Evolutionary conservation across 2,113 vertebrate species (phyloP), one percentile per base, ranked within the genome.

Genomic region (Chiloscyllium plagiosum): DNA sequence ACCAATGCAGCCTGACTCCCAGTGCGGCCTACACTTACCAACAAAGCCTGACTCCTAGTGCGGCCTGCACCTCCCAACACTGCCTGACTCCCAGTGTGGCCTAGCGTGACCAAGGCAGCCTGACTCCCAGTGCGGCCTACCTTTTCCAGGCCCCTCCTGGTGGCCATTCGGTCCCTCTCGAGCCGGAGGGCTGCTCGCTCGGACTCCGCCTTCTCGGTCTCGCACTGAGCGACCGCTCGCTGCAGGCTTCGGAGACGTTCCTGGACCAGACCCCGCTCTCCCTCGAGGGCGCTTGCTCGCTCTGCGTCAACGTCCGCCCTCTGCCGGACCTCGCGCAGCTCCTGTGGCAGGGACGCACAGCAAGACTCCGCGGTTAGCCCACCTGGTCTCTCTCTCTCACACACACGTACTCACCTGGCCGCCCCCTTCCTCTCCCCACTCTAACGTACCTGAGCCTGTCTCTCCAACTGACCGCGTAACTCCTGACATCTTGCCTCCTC

Each of bases 101-200:
- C 76, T 80, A 80, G 33, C 7, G 0, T 15, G 5, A 0, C 10
- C 76, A 80, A 10, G 5, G 1, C 24, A 72, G 29, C 70, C 26
- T 76, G 6, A 29, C 26, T 29, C 70, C 24, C 70, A 10, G 70
- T 76, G 26, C 47, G 10, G 26, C 92, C 56, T 42, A 94, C 92
- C 92, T 94, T 94, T 29, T 94, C 92, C 12, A 94, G 12, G 89
- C n/a, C 89, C 89, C 89, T 92, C 89, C 8, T 47, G 4, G 33
- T 22, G 1, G 89, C 89, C 29, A n/a, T 13, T 0, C 61, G 47
- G 89, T 92, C 89, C 89, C 61, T 56, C 56, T 94, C 15, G 26
- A 50, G 13, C 15, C 20, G 50, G 29, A n/a, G 2, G 2, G 92
- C 92, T 2, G 50, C 47, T 33, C 92, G 13, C 92, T 94, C 92